Percentiles rank a stretch among this genome's conserved stretches.
phyloP scores from a whole-genome alignment of 2,113 vertebrate species.

The Cololabis saira region DNA sequence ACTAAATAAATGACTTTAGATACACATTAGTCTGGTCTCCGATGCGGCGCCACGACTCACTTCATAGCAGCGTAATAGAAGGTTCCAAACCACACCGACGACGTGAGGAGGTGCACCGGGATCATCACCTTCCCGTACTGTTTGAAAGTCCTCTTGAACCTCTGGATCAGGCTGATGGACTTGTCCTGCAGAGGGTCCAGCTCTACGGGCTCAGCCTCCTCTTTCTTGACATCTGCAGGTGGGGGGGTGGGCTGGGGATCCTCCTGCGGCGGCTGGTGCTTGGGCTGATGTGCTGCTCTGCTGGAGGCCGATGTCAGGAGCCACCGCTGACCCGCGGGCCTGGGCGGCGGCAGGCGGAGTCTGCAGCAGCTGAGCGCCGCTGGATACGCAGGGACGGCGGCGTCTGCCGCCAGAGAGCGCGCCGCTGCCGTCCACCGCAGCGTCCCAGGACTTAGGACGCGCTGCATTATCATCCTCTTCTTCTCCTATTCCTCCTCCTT shows the following conservation, averaged over 20 bases:
- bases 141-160: slow-evolving; percentile 96
- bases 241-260: slow-evolving; percentile 15
- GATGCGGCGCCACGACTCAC: slow-evolving; percentile 80
- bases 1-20: not conserved
- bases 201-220: slow-evolving; percentile 49
- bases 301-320: slow-evolving; percentile 50
- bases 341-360: not conserved
- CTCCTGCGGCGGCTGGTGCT: slow-evolving; percentile 30
- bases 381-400: slow-evolving; percentile 37
- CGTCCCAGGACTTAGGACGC: slow-evolving; percentile 69
- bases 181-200: slow-evolving; percentile 93
- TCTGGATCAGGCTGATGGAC: slow-evolving; percentile 89
- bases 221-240: slow-evolving; percentile 10
- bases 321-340: slow-evolving; percentile 35
- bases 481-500: slow-evolving; percentile 10
- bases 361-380: slow-evolving; percentile 56
- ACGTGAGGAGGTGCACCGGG: slow-evolving; percentile 93
- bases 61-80: slow-evolving; percentile 98
- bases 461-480: slow-evolving; percentile 78
- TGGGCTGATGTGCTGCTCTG: slow-evolving; percentile 54
- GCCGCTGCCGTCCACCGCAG: slow-evolving; percentile 70
- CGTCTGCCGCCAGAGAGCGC: slow-evolving; percentile 57
- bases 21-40: not conserved
- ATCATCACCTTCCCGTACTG: slow-evolving; percentile 98
- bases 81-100: slow-evolving; percentile 91